Conservation (phyloP, 2,888 invertebrate genomes). For the Drosophila flavopinicola region DNA sequence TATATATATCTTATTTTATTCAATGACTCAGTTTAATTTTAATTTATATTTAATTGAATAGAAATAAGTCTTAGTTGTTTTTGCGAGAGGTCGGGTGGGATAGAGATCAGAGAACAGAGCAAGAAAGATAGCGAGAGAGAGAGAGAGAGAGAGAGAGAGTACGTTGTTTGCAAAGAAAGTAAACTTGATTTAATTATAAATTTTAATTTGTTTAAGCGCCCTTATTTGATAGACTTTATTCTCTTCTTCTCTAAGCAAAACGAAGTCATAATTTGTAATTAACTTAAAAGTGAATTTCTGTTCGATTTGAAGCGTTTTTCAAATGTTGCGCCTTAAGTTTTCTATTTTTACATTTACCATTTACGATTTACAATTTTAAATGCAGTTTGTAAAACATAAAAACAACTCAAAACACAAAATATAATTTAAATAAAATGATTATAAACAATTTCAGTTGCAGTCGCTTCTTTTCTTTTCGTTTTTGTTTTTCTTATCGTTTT, state of each 20-base stretch:
- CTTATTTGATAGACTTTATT: slow-evolving; percentile 58
- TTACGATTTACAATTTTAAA: slow-evolving; percentile 45
- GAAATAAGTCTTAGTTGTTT: slow-evolving; percentile 27
- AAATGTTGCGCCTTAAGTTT: slow-evolving; percentile 64
- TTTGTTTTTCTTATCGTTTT: slow-evolving; percentile 18
- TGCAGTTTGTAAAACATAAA: slow-evolving; percentile 70
- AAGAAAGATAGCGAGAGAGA: neutral
- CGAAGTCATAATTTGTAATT: slow-evolving; percentile 81
- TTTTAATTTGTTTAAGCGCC: slow-evolving; percentile 48
- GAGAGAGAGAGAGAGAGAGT: neutral
- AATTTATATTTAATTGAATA: slow-evolving; percentile 22
- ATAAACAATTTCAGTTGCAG: slow-evolving; percentile 49
- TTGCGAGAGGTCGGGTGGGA: slow-evolving; percentile 1
- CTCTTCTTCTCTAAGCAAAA: slow-evolving; percentile 69
- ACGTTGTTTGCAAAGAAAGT: slow-evolving; percentile 5
- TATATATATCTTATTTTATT: slow-evolving; percentile 33
- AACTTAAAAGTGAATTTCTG: slow-evolving; percentile 67
- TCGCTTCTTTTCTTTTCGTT: slow-evolving; percentile 41
- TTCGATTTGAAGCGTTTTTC: slow-evolving; percentile 51
- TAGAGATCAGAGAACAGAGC: neutral
- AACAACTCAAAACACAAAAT: slow-evolving; percentile 72
- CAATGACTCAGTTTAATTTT: slow-evolving; percentile 56
- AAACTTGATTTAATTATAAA: slow-evolving; percentile 21
- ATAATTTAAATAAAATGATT: slow-evolving; percentile 76
- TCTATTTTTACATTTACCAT: slow-evolving; percentile 61